Evolutionary conservation across 1,140 invertebrate genomes (phyloP), one percentile per base, ranked within the genome.

Genomic region (Lepidotrigona ventralis): DNA sequence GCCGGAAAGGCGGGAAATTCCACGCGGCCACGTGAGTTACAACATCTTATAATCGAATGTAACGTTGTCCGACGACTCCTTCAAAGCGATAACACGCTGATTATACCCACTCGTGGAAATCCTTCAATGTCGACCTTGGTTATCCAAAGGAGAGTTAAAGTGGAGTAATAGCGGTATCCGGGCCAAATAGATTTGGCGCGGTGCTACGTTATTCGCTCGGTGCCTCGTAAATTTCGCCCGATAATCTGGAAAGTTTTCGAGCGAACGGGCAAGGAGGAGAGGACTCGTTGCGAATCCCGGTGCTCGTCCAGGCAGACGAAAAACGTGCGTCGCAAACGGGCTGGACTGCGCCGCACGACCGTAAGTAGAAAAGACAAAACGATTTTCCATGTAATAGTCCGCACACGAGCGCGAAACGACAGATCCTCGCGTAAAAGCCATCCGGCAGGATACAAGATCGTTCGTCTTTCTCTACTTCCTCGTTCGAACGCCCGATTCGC

Each of bases 161-260:
- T 15, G 54, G 39, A 87, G 79, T 85, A 88, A 85, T 85, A 68
- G 75, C 75, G 69, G 86, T 88, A 71, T 80, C 64, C 77, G 78
- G 63, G 87, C 87, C 87, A 88, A 88, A 88, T 88, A 83, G 84
- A 88, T 88, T 88, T 88, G 87, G 87, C 87, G 58, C 73, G 72
- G 53, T 26, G 77, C 69, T 77, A 73, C 71, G 70, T 80, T 83
- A n/a, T 63, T 60, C 39, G 39, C 68, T 58, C 68, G 77, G 79
- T 12, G 56, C n/a, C 64, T 19, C 78, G 64, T 88, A 88, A 86
- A 88, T 88, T 88, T 85, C 39, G 51, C 53, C 73, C 80, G 80
- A 88, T 88, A 88, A 88, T 88, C 79, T 83, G 71, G 80, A 83
- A 88, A 88, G 66, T 88, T 88, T 88, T 88, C 86, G 75, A 54